Conservation (phyloP, 2,113 vertebrate species). For the Bos javanicus region DNA sequence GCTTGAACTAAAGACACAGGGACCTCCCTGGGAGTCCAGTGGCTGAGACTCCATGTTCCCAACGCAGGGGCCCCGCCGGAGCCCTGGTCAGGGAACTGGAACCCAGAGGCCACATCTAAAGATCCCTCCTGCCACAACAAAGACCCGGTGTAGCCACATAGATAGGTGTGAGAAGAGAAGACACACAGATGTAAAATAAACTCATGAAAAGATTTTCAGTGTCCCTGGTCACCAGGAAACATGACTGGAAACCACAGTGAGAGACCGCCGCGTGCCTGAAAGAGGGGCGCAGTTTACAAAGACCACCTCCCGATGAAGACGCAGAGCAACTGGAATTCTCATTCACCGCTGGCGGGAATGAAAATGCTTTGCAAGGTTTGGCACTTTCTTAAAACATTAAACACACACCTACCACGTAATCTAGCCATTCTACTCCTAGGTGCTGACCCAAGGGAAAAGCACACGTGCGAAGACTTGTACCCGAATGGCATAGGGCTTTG, state of each 20-base stretch:
- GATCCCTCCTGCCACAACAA: background rate
- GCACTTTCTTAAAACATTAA: background rate
- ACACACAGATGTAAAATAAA: background rate
- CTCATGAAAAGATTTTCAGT: background rate
- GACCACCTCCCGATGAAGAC: background rate
- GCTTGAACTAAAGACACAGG: background rate
- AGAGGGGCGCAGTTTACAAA: background rate
- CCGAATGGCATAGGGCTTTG: background rate
- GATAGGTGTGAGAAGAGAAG: background rate
- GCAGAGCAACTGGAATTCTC: background rate
- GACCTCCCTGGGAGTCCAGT: background rate
- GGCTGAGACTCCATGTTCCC: background rate
- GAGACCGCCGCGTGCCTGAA: too few species aligned
- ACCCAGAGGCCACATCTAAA: background rate
- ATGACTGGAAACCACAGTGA: background rate
- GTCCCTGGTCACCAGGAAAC: background rate
- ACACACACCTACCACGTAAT: background rate
- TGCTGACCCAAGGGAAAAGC: background rate
- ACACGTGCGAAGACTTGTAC: background rate
- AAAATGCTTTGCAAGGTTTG: background rate
- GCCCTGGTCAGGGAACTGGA: background rate
- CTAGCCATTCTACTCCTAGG: background rate
- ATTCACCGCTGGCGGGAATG: background rate
- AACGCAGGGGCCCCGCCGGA: rapidly evolving
- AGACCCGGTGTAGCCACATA: background rate